Evolutionary conservation across 2,888 invertebrate species (phyloP).

Genomic region (Chymomyza caudatula): DNA sequence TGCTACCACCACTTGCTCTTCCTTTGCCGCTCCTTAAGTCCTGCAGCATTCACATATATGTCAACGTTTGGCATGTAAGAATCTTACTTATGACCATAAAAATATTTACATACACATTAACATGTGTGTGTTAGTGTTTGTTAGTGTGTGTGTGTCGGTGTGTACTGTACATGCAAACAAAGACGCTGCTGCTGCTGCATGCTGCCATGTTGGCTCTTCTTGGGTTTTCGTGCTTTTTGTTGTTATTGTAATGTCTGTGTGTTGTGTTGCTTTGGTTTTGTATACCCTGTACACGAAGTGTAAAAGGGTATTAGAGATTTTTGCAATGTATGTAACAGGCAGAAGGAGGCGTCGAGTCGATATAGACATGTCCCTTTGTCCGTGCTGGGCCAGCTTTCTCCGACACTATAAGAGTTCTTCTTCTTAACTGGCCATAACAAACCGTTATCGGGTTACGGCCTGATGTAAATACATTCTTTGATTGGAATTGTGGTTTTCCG

Average conservation of each 20-base stretch:
- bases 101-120: slow-evolving; percentile 61
- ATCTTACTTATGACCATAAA: slow-evolving; percentile 73
- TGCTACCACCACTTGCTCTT: not conserved
- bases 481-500: too few relatives aligned
- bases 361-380: too few relatives aligned
- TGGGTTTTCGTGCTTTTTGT: not conserved
- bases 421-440: too few relatives aligned
- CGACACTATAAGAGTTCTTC: too few relatives aligned
- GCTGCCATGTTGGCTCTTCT: not conserved
- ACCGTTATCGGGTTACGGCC: too few relatives aligned
- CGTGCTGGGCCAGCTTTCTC: too few relatives aligned
- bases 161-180: not conserved
- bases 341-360: too few relatives aligned
- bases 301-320: too few relatives aligned
- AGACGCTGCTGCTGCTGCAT: not conserved
- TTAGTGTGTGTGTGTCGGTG: not conserved
- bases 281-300: too few relatives aligned
- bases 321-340: too few relatives aligned
- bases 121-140: slow-evolving; percentile 1
- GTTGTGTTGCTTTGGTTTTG: not conserved
- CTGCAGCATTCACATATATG: slow-evolving; percentile 22
- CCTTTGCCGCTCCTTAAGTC: not conserved
- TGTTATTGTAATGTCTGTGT: not conserved
- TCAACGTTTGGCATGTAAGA: slow-evolving; percentile 45
- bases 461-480: too few relatives aligned